phyloP scores from a whole-genome alignment of 2,888 invertebrate species.

The Calephelis perditalis region DNA sequence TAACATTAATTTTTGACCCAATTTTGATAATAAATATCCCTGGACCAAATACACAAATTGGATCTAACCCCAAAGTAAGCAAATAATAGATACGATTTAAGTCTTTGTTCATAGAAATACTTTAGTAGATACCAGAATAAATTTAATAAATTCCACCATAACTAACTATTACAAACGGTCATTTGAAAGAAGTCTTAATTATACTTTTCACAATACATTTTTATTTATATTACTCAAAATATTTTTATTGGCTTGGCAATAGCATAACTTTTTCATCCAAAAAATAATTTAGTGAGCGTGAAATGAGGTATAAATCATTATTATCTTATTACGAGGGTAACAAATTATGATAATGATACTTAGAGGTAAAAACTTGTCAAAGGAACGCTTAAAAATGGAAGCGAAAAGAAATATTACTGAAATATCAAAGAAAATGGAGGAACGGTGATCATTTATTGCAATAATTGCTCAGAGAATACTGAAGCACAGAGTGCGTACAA shows the following conservation, averaged over 20 bases:
- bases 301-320: constrained; percentile 6
- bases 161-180: too few relatives aligned
- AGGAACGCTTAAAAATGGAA: not conserved
- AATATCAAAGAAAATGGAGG: constrained; percentile 9
- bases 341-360: constrained; percentile 6
- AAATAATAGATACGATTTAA: not conserved
- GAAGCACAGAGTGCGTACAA: not conserved
- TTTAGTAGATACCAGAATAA: too few relatives aligned
- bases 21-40: too few relatives aligned
- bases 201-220: too few relatives aligned
- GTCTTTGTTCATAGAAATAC: too few relatives aligned
- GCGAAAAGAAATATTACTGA: not conserved
- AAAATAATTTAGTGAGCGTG: not conserved
- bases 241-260: not conserved
- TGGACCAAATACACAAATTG: too few relatives aligned
- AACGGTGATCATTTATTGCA: constrained; percentile 4
- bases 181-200: too few relatives aligned
- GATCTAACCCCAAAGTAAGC: too few relatives aligned
- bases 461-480: constrained; percentile 1
- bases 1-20: too few relatives aligned
- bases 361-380: constrained; percentile 4
- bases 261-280: not conserved
- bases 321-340: not conserved
- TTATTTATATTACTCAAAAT: too few relatives aligned
- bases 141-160: too few relatives aligned